phyloP scores from a whole-genome alignment of 2,797 vertebrate genomes.

The Eurystomus glaucurus region DNA sequence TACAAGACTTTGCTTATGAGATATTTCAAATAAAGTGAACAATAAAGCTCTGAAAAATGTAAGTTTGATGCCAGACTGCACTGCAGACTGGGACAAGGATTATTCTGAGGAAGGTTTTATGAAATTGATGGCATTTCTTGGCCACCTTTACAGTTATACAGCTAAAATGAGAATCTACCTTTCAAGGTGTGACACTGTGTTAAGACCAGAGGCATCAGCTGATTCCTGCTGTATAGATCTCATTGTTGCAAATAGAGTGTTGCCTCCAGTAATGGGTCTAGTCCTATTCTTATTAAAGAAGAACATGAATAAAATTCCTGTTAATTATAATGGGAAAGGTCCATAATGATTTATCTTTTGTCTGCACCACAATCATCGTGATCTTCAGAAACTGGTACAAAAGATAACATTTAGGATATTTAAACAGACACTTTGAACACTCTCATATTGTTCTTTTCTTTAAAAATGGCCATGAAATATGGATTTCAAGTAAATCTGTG shows the following conservation, averaged over 20 bases:
- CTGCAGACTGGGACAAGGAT: neutral
- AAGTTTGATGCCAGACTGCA: neutral
- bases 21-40: conserved; percentile 3
- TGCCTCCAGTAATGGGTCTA: neutral
- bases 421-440: neutral
- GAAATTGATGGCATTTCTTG: neutral
- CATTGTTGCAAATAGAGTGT: neutral
- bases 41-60: neutral
- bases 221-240: neutral
- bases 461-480: neutral
- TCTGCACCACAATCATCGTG: neutral
- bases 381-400: neutral
- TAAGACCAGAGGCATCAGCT: neutral
- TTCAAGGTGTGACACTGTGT: neutral
- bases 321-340: neutral
- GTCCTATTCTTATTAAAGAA: neutral
- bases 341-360: neutral
- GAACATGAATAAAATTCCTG: neutral
- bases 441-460: neutral
- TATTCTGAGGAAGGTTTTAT: neutral
- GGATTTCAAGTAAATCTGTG: neutral
- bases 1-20: neutral
- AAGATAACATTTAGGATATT: neutral
- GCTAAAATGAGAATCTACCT: neutral
- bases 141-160: neutral